Evolutionary conservation across 2,888 invertebrate genomes (phyloP).

Genomic region (Notodonta ziczac): DNA sequence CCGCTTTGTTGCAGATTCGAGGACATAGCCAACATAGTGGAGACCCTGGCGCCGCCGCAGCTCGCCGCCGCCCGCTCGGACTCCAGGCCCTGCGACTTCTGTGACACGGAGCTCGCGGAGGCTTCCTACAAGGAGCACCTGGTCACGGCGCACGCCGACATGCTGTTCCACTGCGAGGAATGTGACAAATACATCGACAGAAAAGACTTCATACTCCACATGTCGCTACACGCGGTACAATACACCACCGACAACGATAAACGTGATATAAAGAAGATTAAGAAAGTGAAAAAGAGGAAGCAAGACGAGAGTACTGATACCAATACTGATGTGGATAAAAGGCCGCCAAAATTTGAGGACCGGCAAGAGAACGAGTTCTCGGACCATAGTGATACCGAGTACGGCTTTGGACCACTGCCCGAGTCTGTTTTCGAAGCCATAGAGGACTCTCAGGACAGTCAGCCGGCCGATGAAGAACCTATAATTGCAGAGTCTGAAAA

Average conservation of each 20-base stretch:
- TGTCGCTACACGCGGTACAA: conserved; percentile 63
- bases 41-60: conserved; percentile 10
- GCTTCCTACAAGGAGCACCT: conserved; percentile 52
- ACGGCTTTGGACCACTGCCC: conserved; percentile 55
- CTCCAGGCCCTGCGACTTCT: conserved; percentile 44
- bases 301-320: conserved; percentile 3
- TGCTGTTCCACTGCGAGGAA: conserved; percentile 70
- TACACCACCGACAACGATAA: conserved; percentile 21
- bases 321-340: neutral
- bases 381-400: conserved; percentile 57
- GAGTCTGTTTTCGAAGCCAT: conserved; percentile 65
- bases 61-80: conserved; percentile 3
- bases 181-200: conserved; percentile 64
- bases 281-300: conserved; percentile 10
- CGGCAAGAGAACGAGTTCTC: conserved; percentile 50
- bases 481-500: neutral
- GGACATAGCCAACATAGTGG: conserved; percentile 19
- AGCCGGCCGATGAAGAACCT: conserved; percentile 12
- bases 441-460: conserved; percentile 59
- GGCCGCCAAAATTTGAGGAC: neutral
- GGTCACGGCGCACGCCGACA: conserved; percentile 52
- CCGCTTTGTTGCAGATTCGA: conserved; percentile 56
- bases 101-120: conserved; percentile 31
- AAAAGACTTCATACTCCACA: conserved; percentile 62
- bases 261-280: conserved; percentile 9